Evolutionary conservation across 2,113 vertebrate species (phyloP), one percentile per base, ranked within the genome.

Genomic region (Prunella fulvescens): DNA sequence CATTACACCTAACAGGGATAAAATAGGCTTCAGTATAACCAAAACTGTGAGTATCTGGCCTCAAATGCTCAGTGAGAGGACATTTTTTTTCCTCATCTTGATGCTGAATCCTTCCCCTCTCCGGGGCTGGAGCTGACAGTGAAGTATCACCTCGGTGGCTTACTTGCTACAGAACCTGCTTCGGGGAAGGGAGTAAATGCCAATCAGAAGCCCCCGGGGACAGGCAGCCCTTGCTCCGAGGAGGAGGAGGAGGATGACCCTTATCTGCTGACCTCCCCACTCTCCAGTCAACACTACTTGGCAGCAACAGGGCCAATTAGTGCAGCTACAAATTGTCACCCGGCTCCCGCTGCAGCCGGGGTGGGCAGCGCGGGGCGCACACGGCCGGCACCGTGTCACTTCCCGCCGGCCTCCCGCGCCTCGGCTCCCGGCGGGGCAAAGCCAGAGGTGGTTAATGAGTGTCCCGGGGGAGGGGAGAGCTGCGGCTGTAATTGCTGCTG

Each of bases 291-390:
- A 35, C 42, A 6, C 16, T 13, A 19, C 60, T 51, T 16, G 1
- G n/a, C 72, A 69, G 77, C 81, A 42, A 17, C 53, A 3, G 7
- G 15, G 67, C 87, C 81, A 89, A 86, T 96, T 93, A 91, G 50
- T 0, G 16, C 37, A 1, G 86, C 39, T 61, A 31, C 12, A 37
- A 73, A 85, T 72, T 37, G 81, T 60, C 77, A 72, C 17, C 54
- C 39, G 2, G 2, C 33, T 35, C 17, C n/a, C 5, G 3, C 39
- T 15, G 1, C 58, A 3, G 44, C 8, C 6, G 4, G 24, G 67
- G 47, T 4, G 80, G 61, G 66, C 35, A 61, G 50, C 6, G 65
- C 0, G 8, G 20, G 5, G 58, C 67, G 23, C 16, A 3, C 25
- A 10, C 0, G 24, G 45, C 4, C 7, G 35, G 61, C 76, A 28